Evolutionary conservation across 2,888 invertebrate species (phyloP).

Genomic region (Malacosoma neustria): DNA sequence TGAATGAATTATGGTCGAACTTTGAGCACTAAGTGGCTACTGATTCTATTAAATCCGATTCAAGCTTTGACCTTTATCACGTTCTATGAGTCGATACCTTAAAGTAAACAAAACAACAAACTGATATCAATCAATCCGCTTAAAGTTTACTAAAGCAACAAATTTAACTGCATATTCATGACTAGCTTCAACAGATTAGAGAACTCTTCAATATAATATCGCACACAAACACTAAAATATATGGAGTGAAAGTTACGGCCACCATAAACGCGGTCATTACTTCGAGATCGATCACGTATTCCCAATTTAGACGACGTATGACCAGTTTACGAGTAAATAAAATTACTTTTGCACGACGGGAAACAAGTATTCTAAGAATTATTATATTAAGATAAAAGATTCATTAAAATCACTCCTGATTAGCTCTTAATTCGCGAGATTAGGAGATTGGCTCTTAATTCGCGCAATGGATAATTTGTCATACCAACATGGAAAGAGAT

Average conservation of each 20-base stretch:
- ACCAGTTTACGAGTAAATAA: conserved; percentile 25
- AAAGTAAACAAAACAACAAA: background rate
- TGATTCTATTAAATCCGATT: too few species aligned
- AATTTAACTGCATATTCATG: background rate
- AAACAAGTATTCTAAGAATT: background rate
- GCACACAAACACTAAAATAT: conserved; percentile 20
- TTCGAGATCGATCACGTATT: conserved; percentile 26
- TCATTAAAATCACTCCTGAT: too few species aligned
- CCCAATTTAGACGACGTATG: conserved; percentile 28
- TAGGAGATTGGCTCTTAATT: too few species aligned
- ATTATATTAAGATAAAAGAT: too few species aligned
- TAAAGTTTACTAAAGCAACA: background rate
- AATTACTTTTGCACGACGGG: conserved; percentile 5
- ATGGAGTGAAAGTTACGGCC: conserved; percentile 28
- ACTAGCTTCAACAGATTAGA: background rate
- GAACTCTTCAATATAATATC: conserved; percentile 4
- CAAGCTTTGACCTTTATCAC: too few species aligned
- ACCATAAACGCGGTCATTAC: conserved; percentile 28
- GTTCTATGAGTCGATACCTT: too few species aligned
- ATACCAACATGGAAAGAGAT: too few species aligned
- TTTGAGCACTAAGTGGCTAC: too few species aligned
- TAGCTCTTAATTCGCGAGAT: too few species aligned
- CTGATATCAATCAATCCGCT: background rate
- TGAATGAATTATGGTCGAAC: too few species aligned
- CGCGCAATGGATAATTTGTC: too few species aligned